phyloP scores from a whole-genome alignment of 2,113 vertebrate genomes.

The Melanerpes aurifrons region DNA sequence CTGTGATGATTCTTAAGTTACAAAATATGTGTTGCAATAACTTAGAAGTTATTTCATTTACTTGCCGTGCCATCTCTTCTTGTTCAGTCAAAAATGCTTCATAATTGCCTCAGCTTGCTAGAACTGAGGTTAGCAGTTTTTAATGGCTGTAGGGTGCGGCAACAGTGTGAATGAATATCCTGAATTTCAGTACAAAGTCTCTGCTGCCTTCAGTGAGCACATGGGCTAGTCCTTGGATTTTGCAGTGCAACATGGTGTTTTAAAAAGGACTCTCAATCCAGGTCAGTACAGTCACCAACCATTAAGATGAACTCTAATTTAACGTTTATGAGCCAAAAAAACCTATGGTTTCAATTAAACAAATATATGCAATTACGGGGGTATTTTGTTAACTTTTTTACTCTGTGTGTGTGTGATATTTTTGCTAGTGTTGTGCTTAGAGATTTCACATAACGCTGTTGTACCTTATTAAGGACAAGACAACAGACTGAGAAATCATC shows the following conservation, averaged over 20 bases:
- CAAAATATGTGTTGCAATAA: neutral
- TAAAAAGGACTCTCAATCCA: neutral
- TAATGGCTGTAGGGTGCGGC: neutral
- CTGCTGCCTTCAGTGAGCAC: neutral
- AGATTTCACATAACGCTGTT: neutral
- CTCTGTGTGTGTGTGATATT: neutral
- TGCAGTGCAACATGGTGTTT: neutral
- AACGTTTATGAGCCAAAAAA: neutral
- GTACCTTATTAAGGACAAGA: neutral
- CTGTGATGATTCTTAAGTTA: neutral
- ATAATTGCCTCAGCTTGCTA: neutral
- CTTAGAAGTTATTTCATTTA: neutral
- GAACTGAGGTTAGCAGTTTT: neutral
- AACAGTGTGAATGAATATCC: neutral
- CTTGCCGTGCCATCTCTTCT: neutral
- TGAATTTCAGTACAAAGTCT: neutral
- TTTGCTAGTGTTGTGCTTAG: neutral
- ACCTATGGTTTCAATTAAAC: neutral
- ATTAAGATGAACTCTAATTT: neutral
- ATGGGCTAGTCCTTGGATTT: neutral
- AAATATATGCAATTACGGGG: accelerated
- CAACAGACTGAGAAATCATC: neutral
- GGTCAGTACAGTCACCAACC: neutral
- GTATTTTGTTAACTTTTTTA: neutral
- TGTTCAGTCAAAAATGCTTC: neutral